Evolutionary conservation across 64 coral and sea anemone species (phyloP).

Genomic region (Montipora efflorescens): DNA sequence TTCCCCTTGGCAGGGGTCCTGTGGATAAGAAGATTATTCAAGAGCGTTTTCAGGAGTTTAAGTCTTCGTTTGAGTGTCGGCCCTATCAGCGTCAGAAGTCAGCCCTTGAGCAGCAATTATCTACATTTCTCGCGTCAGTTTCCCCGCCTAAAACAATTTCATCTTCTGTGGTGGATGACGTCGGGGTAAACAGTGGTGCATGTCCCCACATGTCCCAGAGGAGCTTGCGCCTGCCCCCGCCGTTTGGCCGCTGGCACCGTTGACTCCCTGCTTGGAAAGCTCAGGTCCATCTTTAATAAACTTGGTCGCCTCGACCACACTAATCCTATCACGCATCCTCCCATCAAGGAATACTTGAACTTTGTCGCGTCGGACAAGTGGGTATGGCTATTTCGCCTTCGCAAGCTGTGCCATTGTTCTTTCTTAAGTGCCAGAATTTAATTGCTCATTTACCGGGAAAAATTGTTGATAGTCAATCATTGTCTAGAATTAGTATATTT

Average conservation of each 20-base stretch:
- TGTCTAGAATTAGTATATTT: constrained; percentile 51
- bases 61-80: no score
- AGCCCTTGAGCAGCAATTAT: constrained; percentile 30
- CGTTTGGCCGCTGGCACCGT: constrained; percentile 16
- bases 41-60: constrained; percentile 37
- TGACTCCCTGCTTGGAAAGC: neutral
- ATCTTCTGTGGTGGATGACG: neutral
- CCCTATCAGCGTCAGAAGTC: constrained; percentile 57
- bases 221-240: neutral
- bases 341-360: no score
- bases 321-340: constrained; percentile 30
- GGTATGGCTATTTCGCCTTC: neutral
- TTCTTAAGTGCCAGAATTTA: constrained; percentile 12
- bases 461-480: neutral
- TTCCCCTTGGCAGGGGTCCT: neutral
- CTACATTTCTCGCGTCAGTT: constrained; percentile 15
- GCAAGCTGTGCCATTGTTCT: constrained; percentile 38
- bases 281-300: constrained; percentile 13
- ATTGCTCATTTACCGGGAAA: neutral
- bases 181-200: constrained; percentile 8
- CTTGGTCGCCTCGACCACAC: constrained; percentile 4
- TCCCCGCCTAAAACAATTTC: constrained; percentile 13
- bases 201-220: neutral
- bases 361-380: constrained; percentile 38
- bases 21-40: constrained; percentile 3